phyloP scores from a whole-genome alignment of 2,888 invertebrate genomes.

The Athalia cordata region DNA sequence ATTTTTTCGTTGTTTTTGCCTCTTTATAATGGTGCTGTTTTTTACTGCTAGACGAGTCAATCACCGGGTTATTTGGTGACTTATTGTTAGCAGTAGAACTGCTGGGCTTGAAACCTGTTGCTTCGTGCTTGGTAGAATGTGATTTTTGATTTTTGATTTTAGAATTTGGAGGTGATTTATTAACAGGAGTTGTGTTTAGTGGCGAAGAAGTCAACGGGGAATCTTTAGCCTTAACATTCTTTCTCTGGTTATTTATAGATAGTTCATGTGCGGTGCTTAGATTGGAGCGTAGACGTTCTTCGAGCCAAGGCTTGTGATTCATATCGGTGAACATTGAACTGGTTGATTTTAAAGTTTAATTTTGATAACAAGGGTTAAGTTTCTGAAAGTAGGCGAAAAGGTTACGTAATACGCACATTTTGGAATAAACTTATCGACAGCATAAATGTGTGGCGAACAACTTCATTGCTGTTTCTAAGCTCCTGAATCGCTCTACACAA shows the following conservation, averaged over 20 bases:
- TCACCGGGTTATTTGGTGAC: neutral
- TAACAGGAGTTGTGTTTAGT: neutral
- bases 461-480: constrained; percentile 3
- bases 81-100: neutral
- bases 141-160: constrained; percentile 2
- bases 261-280: constrained; percentile 7
- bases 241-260: neutral
- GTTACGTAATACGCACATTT: constrained; percentile 16
- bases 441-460: constrained; percentile 16
- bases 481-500: no score
- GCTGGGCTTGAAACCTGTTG: neutral
- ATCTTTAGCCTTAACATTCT: constrained; percentile 13
- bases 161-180: constrained; percentile 11
- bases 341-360: constrained; percentile 30
- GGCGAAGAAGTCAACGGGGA: neutral
- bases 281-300: constrained; percentile 27
- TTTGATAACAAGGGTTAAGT: neutral
- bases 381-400: constrained; percentile 1
- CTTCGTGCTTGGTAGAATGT: neutral
- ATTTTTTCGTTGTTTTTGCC: neutral
- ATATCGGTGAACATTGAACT: constrained; percentile 47
- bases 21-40: constrained; percentile 16
- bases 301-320: constrained; percentile 36
- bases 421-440: constrained; percentile 7
- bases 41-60: neutral